Percentiles rank a stretch among this genome's conserved stretches.
Conservation (phyloP, 2,888 invertebrate species). For the Heliconius hortense region DNA sequence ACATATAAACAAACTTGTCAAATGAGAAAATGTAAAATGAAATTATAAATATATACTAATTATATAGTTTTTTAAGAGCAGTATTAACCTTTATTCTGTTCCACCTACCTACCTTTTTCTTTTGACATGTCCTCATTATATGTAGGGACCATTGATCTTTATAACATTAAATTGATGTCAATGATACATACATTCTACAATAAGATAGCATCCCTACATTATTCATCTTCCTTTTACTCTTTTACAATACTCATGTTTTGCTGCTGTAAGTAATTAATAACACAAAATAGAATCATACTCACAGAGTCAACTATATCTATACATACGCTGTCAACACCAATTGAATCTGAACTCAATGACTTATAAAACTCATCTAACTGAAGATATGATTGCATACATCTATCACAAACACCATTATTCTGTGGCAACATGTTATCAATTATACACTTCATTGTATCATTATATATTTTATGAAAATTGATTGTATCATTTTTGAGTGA, state of each 20-base stretch:
- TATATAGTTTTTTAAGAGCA: too few relatives aligned
- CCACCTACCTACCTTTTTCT: too few relatives aligned
- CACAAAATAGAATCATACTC: slow-evolving; percentile 51
- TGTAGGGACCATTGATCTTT: too few relatives aligned
- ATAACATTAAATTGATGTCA: too few relatives aligned
- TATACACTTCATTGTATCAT: slow-evolving; percentile 73
- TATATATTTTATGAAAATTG: slow-evolving; percentile 72
- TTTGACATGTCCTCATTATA: too few relatives aligned
- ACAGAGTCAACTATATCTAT: slow-evolving; percentile 87
- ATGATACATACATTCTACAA: too few relatives aligned
- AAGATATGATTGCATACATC: slow-evolving; percentile 80
- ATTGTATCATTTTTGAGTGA: slow-evolving; percentile 75
- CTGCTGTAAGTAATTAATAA: not conserved
- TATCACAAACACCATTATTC: slow-evolving; percentile 71
- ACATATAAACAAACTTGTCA: too few relatives aligned
- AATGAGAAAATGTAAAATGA: too few relatives aligned
- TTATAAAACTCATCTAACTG: slow-evolving; percentile 82
- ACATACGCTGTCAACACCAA: slow-evolving; percentile 83
- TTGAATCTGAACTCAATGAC: slow-evolving; percentile 77
- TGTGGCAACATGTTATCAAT: slow-evolving; percentile 52
- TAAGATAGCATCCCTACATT: too few relatives aligned
- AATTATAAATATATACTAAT: too few relatives aligned
- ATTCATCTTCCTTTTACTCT: too few relatives aligned
- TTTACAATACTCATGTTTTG: not conserved
- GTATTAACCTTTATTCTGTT: too few relatives aligned